Evolutionary conservation across 1,140 invertebrate genomes (phyloP), one percentile per base, ranked within the genome.

Genomic region (Tetranychus cinnabarinus): DNA sequence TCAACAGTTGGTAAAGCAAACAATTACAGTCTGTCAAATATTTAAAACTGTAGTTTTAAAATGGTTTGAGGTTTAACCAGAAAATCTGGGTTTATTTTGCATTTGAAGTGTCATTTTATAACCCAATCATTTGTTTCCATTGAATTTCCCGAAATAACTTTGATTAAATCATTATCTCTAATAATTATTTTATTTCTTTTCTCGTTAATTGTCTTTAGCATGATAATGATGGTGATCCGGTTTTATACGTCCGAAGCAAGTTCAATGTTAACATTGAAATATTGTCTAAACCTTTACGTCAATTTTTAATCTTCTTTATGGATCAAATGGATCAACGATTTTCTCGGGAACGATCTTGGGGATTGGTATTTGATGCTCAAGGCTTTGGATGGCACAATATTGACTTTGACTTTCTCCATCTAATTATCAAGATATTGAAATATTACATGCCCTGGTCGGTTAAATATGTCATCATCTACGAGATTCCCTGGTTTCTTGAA

Each of bases 401-500:
- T 31, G 57, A 63, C 36, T 42, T 63, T 13, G 58, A 58, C 42
- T 54, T 63, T 15, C 39, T 59, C 1, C 31, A 23, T 31, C 48
- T 33, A 5, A 36, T 63, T 10, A 58, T 63, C 8, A 36, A 58
- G 15, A 34, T 47, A 10, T 42, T 63, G 13, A 39, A 45, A 34
- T 31, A 63, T 42, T 63, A 63, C 35, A 63, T 36, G 33, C 62
- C 62, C 10, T 55, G 50, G 42, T 13, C 31, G 23, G 42, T 60
- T 1, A 59, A 54, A 34, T 63, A 63, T 37, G 46, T 63, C 7
- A 35, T 63, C 10, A 45, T 63, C 12, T 63, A 63, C 36, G 57
- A 63, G 34, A 50, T 63, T 12, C 62, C 62, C 2, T 63, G 62
- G 62, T 13, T 63, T 39, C 37, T 63, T 36, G 47, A 42, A 6